Evolutionary conservation across 2,797 vertebrate species (phyloP).

Genomic region (Echeneis naucrates): DNA sequence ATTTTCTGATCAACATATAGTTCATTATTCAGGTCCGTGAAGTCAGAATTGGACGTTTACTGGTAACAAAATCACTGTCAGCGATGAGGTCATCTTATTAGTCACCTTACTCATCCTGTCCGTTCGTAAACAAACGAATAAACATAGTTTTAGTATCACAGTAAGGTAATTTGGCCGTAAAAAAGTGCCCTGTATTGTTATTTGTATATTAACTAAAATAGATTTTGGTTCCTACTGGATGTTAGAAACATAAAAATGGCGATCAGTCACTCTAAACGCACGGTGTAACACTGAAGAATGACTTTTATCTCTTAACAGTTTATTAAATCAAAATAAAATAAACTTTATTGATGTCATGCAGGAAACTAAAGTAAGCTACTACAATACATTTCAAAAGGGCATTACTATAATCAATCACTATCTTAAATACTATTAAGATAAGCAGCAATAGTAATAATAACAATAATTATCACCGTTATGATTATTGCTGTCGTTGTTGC

Average conservation of each 20-base stretch:
- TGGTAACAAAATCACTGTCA: too few species aligned
- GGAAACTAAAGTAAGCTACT: too few species aligned
- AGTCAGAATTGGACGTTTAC: too few species aligned
- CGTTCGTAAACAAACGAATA: too few species aligned
- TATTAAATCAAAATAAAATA: neutral
- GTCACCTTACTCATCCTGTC: conserved; percentile 21
- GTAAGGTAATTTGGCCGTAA: neutral
- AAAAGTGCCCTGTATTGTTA: neutral
- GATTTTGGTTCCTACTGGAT: neutral
- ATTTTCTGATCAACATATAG: neutral
- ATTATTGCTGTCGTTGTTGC: too few species aligned
- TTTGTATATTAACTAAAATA: neutral
- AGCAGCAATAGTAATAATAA: too few species aligned
- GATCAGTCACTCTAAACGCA: neutral
- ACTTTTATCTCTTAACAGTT: too few species aligned
- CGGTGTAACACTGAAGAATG: neutral
- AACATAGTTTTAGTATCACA: neutral
- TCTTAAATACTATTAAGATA: too few species aligned
- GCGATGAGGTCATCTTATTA: conserved; percentile 42
- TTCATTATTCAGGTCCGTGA: neutral
- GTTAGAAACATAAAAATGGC: too few species aligned
- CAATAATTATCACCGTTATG: too few species aligned
- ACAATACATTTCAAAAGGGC: too few species aligned
- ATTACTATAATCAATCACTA: too few species aligned
- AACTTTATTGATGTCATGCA: neutral